These are phyloP conservation scores for Sphecodes monilicornis DNA, from an alignment of 2,888 invertebrate genomes.

Conservation along the genomic window DNA sequence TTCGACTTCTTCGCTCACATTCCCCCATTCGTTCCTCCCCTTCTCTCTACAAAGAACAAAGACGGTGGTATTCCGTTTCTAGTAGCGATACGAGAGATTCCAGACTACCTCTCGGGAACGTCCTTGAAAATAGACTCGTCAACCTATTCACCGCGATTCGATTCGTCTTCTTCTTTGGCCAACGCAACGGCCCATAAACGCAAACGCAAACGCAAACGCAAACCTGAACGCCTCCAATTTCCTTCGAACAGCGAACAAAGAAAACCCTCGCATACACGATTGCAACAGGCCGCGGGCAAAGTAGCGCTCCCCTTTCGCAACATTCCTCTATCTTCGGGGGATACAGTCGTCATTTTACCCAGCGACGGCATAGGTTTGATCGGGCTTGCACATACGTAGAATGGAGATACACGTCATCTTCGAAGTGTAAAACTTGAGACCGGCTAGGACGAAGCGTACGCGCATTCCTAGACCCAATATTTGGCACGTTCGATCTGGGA, in stretches of 20 bases:
- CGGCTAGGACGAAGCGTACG: neutral
- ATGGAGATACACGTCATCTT: slow-evolving; percentile 69
- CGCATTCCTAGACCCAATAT: neutral
- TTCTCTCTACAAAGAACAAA: neutral
- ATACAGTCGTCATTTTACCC: slow-evolving; percentile 61
- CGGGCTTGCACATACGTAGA: slow-evolving; percentile 42
- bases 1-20: too few species aligned
- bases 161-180: neutral
- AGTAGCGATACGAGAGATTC: neutral
- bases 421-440: slow-evolving; percentile 29
- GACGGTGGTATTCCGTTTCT: neutral
- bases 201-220: too few species aligned
- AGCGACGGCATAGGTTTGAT: slow-evolving; percentile 52
- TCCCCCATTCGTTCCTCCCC: too few species aligned
- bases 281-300: slow-evolving; percentile 57
- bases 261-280: too few species aligned
- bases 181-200: too few species aligned
- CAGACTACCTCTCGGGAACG: neutral
- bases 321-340: slow-evolving; percentile 58
- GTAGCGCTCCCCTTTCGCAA: slow-evolving; percentile 53
- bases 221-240: too few species aligned
- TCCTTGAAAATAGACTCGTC: neutral
- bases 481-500: slow-evolving; percentile 53
- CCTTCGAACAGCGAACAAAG: neutral
- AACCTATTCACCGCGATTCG: too few species aligned